A percentile compares a stretch with the other conserved stretches of the same genome.
These are phyloP conservation scores for Drosophila mettleri DNA, from an alignment of 2,888 invertebrate genomes.

Conservation along the genomic window DNA sequence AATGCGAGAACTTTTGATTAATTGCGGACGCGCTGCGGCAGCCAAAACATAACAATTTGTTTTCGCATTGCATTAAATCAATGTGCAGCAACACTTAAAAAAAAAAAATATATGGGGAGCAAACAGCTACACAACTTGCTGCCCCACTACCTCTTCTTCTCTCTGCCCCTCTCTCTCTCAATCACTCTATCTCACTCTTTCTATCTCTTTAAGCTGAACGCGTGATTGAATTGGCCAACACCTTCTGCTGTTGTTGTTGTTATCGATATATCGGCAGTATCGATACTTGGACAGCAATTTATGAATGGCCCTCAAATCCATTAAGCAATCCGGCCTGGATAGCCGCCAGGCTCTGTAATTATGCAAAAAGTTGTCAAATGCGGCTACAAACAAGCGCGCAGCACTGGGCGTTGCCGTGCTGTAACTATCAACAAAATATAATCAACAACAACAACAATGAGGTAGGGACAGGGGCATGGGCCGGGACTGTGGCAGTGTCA, in stretches of 20 bases:
- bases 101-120: neutral
- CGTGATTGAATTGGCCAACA: conserved; percentile 75
- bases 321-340: conserved; percentile 7
- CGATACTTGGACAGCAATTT: conserved; percentile 57
- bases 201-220: conserved; percentile 14
- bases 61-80: conserved; percentile 78
- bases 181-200: neutral
- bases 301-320: conserved; percentile 63
- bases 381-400: conserved; percentile 32
- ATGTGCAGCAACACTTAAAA: conserved; percentile 3
- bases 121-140: neutral
- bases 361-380: conserved; percentile 79
- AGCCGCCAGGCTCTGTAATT: conserved; percentile 46
- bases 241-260: conserved; percentile 39
- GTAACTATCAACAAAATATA: conserved; percentile 73
- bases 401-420: conserved; percentile 41
- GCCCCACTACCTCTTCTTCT: neutral
- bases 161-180: neutral
- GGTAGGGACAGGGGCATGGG: neutral
- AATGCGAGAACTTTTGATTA: conserved; percentile 77
- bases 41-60: conserved; percentile 76
- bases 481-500: neutral
- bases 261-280: conserved; percentile 39
- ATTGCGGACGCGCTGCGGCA: conserved; percentile 66
- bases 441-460: conserved; percentile 53